These are phyloP conservation scores for Liasis olivaceus DNA, from an alignment of 2,797 vertebrate species.

Conservation along the genomic window DNA sequence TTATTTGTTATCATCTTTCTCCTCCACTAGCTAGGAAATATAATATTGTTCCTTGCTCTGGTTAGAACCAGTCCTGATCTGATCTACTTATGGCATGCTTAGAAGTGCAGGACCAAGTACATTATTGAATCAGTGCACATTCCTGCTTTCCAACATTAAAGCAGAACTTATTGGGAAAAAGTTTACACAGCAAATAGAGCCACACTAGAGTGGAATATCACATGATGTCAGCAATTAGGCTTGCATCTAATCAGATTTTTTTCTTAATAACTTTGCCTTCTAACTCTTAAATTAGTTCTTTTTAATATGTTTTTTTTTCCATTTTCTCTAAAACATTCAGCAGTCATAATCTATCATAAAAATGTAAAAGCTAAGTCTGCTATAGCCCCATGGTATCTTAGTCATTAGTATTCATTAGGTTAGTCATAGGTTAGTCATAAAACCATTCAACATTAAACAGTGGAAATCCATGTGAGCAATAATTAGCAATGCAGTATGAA, in stretches of 20 bases:
- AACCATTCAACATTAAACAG: constrained; percentile 11
- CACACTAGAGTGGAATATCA: neutral
- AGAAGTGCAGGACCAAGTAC: neutral
- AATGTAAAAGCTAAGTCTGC: neutral
- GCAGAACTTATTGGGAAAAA: neutral
- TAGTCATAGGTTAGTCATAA: neutral
- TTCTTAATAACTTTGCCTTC: constrained; percentile 20
- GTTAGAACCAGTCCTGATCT: neutral
- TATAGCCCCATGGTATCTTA: constrained; percentile 9
- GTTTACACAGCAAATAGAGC: neutral
- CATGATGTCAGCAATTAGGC: neutral
- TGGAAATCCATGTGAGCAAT: neutral
- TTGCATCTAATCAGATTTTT: neutral
- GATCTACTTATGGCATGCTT: neutral
- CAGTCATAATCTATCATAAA: constrained; percentile 10
- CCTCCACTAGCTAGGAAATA: neutral
- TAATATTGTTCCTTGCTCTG: neutral
- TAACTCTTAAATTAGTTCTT: constrained; percentile 1
- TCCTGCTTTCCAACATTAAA: neutral
- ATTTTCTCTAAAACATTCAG: neutral
- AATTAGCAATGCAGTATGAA: neutral
- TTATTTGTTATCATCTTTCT: neutral
- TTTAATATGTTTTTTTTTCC: neutral
- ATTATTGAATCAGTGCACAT: neutral
- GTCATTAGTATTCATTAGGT: neutral